Conservation (phyloP, 2,888 invertebrate species). For the Eristalis tenax region DNA sequence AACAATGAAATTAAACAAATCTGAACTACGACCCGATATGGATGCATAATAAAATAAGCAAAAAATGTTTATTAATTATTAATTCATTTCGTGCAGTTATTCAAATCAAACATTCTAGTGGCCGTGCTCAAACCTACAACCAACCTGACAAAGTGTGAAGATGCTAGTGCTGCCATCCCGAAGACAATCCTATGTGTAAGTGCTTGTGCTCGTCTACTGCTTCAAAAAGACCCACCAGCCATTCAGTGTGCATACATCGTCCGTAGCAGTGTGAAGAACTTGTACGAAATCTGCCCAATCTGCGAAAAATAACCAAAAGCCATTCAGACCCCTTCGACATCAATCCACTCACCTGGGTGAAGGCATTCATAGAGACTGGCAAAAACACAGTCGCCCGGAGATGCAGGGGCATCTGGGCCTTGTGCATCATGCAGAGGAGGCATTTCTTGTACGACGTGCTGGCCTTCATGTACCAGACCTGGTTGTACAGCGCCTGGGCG, state of each 20-base stretch:
- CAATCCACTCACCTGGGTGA: neutral
- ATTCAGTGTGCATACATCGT: slow-evolving; percentile 76
- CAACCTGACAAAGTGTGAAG: too few species aligned
- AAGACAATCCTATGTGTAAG: too few species aligned
- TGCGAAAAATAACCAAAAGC: slow-evolving; percentile 56
- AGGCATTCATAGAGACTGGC: slow-evolving; percentile 53
- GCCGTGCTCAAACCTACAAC: too few species aligned
- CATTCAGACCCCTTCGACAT: neutral
- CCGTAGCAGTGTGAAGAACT: slow-evolving; percentile 77
- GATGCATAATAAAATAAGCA: too few species aligned
- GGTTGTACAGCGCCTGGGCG: slow-evolving; percentile 75
- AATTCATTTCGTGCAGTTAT: too few species aligned
- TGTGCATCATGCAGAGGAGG: slow-evolving; percentile 74
- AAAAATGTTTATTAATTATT: too few species aligned
- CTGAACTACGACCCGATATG: too few species aligned
- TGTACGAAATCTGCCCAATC: slow-evolving; percentile 77
- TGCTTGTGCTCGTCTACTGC: neutral
- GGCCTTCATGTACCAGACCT: slow-evolving; percentile 74
- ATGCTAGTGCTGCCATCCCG: neutral
- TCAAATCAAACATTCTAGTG: too few species aligned
- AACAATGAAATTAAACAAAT: too few species aligned
- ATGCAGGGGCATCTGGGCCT: slow-evolving; percentile 75
- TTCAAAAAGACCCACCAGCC: too few species aligned
- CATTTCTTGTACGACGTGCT: slow-evolving; percentile 75
- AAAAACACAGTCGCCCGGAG: slow-evolving; percentile 76